A percentile compares a stretch with the other conserved stretches of the same genome.
Evolutionary conservation across 2,888 invertebrate genomes (phyloP).

Genomic region (Scaptomyza caliginosa): DNA sequence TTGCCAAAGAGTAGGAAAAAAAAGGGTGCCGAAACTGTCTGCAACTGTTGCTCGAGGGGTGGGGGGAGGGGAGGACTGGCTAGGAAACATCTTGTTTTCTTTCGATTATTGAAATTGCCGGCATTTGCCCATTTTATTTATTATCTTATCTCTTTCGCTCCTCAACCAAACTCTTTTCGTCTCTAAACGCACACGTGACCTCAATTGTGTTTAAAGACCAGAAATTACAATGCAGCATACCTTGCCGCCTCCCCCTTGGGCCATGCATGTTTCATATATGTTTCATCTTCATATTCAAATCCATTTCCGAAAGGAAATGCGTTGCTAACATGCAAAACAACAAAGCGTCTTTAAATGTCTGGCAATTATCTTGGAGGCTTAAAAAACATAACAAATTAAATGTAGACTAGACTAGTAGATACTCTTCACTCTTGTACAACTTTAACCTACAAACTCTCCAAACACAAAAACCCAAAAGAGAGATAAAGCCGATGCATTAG

Average conservation of each 20-base stretch:
- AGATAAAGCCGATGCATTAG: constrained; percentile 12
- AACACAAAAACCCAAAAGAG: constrained; percentile 4
- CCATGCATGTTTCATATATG: constrained; percentile 24
- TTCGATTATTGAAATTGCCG: constrained; percentile 80
- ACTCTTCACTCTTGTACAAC: not conserved
- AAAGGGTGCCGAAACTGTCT: constrained; percentile 51
- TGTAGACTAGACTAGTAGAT: constrained; percentile 53
- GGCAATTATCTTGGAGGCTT: constrained; percentile 73
- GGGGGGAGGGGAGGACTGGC: not conserved
- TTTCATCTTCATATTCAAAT: constrained; percentile 80
- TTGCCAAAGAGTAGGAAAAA: constrained; percentile 12
- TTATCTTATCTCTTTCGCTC: constrained; percentile 43
- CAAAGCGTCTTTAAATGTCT: constrained; percentile 50
- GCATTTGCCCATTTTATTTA: constrained; percentile 51
- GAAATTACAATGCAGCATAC: constrained; percentile 2
- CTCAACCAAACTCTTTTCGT: not conserved
- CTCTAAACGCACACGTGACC: constrained; percentile 61
- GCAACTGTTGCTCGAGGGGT: constrained; percentile 49
- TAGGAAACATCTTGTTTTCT: constrained; percentile 79
- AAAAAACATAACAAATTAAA: constrained; percentile 49
- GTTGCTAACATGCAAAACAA: constrained; percentile 72
- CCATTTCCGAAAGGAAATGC: constrained; percentile 78
- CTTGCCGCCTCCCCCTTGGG: not conserved
- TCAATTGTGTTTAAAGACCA: constrained; percentile 62
- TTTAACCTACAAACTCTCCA: not conserved